Evolutionary conservation across 2,797 vertebrate species (phyloP).

Genomic region (Leptoclinus maculatus): DNA sequence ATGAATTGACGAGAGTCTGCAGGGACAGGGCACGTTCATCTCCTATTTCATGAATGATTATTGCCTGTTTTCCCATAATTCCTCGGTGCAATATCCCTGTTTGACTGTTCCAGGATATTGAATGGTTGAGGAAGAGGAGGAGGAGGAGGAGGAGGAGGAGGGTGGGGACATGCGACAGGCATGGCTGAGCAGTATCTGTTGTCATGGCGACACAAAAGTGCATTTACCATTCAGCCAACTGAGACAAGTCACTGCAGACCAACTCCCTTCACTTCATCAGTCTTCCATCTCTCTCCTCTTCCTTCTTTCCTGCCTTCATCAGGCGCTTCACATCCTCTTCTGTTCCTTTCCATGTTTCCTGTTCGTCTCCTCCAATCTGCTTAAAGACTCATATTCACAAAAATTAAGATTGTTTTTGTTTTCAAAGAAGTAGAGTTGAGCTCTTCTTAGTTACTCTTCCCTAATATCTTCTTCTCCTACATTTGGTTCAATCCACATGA

Average conservation of each 20-base stretch:
- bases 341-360: background rate
- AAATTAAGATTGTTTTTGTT: background rate
- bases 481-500: background rate
- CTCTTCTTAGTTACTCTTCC: background rate
- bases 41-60: no score
- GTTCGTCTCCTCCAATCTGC: background rate
- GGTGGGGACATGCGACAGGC: slow-evolving; percentile 44
- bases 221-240: slow-evolving; percentile 38
- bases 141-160: slow-evolving; percentile 14
- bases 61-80: slow-evolving; percentile 1
- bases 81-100: background rate
- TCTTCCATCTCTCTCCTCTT: background rate
- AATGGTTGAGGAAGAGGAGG: slow-evolving; percentile 14
- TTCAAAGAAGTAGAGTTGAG: background rate
- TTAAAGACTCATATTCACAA: background rate
- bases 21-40: no score
- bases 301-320: background rate
- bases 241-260: slow-evolving; percentile 35
- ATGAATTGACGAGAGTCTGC: no score
- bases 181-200: slow-evolving; percentile 72
- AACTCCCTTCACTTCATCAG: slow-evolving; percentile 11
- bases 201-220: slow-evolving; percentile 69
- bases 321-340: background rate
- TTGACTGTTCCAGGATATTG: slow-evolving; percentile 23
- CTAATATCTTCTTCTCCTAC: background rate